Evolutionary conservation across 2,888 invertebrate genomes (phyloP).

Genomic region (Trisateles emortualis): DNA sequence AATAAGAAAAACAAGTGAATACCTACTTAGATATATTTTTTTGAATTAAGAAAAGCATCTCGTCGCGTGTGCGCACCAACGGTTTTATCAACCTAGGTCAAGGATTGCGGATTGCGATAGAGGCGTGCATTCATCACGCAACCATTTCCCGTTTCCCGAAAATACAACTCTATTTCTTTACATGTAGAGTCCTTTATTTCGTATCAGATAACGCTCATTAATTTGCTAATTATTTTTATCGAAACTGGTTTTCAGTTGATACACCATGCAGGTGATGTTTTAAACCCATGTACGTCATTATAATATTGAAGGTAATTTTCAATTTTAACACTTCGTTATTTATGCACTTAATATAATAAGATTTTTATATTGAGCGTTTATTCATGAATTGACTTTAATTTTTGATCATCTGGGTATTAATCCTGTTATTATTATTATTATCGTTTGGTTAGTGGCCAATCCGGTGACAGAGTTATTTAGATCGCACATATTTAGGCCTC

Average conservation of each 20-base stretch:
- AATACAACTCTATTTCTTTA: slow-evolving; percentile 9
- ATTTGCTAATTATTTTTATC: slow-evolving; percentile 46
- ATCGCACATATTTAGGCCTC: too few species aligned
- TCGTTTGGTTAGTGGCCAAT: too few species aligned
- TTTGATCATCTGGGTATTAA: too few species aligned
- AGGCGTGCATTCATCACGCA: slow-evolving; percentile 52
- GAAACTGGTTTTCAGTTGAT: slow-evolving; percentile 24
- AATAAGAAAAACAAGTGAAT: not conserved
- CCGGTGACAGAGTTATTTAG: too few species aligned
- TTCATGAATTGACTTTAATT: too few species aligned
- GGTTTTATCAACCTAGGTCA: slow-evolving; percentile 66
- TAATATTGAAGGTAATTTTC: slow-evolving; percentile 14
- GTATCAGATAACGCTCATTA: slow-evolving; percentile 26
- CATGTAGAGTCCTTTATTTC: slow-evolving; percentile 5
- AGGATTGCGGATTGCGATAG: slow-evolving; percentile 55
- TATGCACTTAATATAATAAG: not conserved
- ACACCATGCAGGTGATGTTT: slow-evolving; percentile 28
- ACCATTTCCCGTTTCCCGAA: slow-evolving; percentile 15
- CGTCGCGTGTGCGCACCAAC: slow-evolving; percentile 43
- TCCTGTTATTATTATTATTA: too few species aligned
- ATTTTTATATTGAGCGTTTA: too few species aligned
- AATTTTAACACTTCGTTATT: not conserved
- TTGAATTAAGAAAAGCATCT: slow-evolving; percentile 37
- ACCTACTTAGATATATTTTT: too few species aligned
- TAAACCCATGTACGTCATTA: slow-evolving; percentile 21